Conservation (phyloP, 53 echinoderm and acorn worm genomes). For the Astropecten irregularis region DNA sequence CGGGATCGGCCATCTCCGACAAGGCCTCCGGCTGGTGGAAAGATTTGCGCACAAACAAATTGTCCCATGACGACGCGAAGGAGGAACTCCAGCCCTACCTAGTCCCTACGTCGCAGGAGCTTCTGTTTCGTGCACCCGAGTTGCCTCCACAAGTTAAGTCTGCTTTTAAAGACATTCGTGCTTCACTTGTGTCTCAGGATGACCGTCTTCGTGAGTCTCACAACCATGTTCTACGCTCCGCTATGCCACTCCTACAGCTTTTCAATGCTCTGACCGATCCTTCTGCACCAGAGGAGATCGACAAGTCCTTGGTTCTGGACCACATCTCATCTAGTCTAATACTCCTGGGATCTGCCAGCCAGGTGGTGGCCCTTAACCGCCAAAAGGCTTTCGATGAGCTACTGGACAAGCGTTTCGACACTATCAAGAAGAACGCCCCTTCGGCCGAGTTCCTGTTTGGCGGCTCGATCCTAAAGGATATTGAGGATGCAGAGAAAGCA, state of each 20-base stretch:
- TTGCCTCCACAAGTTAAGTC: conserved; percentile 19
- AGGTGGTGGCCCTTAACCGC: background rate
- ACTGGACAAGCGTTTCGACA: background rate
- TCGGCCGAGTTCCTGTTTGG: background rate
- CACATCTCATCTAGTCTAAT: background rate
- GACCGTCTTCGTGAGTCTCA: background rate
- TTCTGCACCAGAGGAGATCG: background rate
- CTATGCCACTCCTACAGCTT: background rate
- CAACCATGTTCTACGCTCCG: background rate
- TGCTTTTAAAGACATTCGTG: background rate
- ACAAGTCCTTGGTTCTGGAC: background rate
- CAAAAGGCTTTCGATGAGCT: conserved; percentile 1
- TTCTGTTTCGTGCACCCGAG: background rate
- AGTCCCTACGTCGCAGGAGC: conserved; percentile 7
- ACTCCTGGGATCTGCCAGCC: background rate
- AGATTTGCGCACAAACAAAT: background rate
- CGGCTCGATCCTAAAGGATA: background rate
- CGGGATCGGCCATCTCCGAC: background rate
- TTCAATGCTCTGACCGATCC: background rate
- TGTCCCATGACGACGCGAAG: background rate
- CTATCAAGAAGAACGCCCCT: background rate
- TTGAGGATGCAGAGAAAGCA: background rate
- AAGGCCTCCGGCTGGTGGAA: background rate
- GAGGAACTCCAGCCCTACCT: conserved; percentile 5
- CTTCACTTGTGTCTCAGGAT: background rate